Base-by-base conservation (phyloP, 1,140 invertebrate genomes). In the Agrilus planipennis region DNA sequence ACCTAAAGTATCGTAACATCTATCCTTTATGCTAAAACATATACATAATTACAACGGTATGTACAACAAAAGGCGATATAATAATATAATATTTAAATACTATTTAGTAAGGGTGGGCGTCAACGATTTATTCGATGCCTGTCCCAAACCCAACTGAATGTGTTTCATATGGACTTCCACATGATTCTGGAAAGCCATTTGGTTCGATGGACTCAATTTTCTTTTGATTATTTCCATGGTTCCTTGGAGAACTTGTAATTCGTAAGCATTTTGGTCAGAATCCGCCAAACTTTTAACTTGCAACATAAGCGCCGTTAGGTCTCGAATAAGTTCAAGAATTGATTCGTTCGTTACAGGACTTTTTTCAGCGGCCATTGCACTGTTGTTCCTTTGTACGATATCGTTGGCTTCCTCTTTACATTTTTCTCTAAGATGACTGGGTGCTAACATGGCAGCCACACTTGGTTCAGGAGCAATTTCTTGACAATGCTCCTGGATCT, bases 111-210 rank as follows among this genome's bases (percentile, higher is more conserved):
- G 10, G 10, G 4, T 23, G 12, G 34, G 2, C 6, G 34, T 15
- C 6, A 36, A 4, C 7, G 34, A 21, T n/a, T 36, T 36, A 22
- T 36, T 7, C 4, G 34, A 20, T 19, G 49, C 42, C 20, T 59
- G 54, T 17, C 46, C 83, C 27, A 90, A 64, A 31, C 85, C 84
- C 57, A 82, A 75, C 61, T 91, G 85, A 52, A 95, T 92, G 57
- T 89, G 84, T 57, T 91, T 86, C 70, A 94, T 82, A 49, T 92
- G 89, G 47, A 89, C 77, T 66, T 95, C 89, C 10, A 96, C 79
- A 57, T 77, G 78, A 65, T 88, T 89, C 62, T 91, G 85, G 67
- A 95, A 96, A 17, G 80, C 69, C 52, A 75, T 76, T 45, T 84
- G 75, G 66, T 94, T 92, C 29, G 75, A 68, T 7, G 76, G 74